Base-by-base conservation (phyloP, 2,888 invertebrate genomes). In the Drosophila nigricruria region DNA sequence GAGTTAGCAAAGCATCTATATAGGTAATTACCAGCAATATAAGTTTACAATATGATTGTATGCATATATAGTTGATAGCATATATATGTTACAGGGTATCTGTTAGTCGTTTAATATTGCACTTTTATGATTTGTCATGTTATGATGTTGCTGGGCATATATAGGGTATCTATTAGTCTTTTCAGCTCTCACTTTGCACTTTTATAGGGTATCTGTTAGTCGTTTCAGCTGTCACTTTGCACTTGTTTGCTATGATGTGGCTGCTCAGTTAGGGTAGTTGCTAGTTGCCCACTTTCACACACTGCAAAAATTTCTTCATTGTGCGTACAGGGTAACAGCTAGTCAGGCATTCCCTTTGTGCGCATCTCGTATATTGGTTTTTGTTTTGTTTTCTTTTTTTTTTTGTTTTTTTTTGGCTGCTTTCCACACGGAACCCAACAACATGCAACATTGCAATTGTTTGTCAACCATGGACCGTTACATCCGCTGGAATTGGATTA, bases 381-480 rank as follows among this genome's bases (percentile, higher is more conserved):
- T 40, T 16, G 23, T 53, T 50, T 32, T n/a, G 20, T n/a, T 49
- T 30, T 12, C 1, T 1, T 14, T 14, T 47, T 23, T 23, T 12
- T 36, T 61, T 1, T 14, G 6, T 47, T 23, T 23, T 12, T 36
- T 61, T 61, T 45, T 25, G 34, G 58, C 34, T 69, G 59, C 70
- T 61, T 70, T 40, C 70, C 52, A 70, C 56, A 69, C 42, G 34
- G 52, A 49, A 56, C 16, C 34, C 20, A 49, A 36, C 30, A 42
- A 73, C 68, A 67, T 86, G 68, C 69, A 70, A 73, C 71, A 82
- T 81, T 86, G 90, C 88, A 82, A 86, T 88, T 91, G 83, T 89
- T 87, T 90, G 91, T 84, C 89, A 90, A 90, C 89, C 90, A 86
- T 89, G 89, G 90, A 91, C 91, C 91, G 90, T 91, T 91, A 91